Conservation (phyloP, 2,113 vertebrate genomes). For the Apaloderma vittatum region DNA sequence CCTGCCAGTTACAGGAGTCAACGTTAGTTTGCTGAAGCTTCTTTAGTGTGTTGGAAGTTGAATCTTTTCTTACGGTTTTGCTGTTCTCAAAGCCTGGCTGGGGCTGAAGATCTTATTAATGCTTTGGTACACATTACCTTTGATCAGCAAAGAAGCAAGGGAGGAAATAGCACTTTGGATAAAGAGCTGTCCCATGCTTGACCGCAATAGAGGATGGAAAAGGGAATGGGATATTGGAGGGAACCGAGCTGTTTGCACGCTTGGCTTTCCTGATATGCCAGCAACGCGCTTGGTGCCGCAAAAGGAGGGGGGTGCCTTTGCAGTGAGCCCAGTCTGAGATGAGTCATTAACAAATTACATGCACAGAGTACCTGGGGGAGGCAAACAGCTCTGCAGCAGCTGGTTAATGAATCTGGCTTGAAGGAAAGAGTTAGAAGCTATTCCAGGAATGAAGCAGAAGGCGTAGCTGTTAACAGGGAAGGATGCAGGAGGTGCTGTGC, state of each 20-base stretch:
- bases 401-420: constrained; percentile 73
- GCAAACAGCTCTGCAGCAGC: constrained; percentile 64
- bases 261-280: constrained; percentile 6
- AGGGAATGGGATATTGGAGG: background rate
- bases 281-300: background rate
- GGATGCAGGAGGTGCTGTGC: constrained; percentile 18
- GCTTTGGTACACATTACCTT: background rate
- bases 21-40: background rate
- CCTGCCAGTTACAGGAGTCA: background rate
- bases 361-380: constrained; percentile 68
- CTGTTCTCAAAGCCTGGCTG: constrained; percentile 23
- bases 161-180: background rate
- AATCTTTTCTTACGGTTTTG: background rate
- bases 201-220: background rate
- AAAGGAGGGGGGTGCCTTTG: background rate
- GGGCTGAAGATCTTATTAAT: constrained; percentile 9
- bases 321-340: constrained; percentile 50
- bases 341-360: constrained; percentile 70
- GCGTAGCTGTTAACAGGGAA: constrained; percentile 34
- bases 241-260: background rate
- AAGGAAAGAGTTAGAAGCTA: constrained; percentile 60
- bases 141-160: constrained; percentile 15
- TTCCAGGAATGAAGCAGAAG: constrained; percentile 61
- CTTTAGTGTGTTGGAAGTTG: background rate
- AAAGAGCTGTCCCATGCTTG: background rate